phyloP scores from a whole-genome alignment of 2,113 vertebrate genomes.

The Bambusicola thoracicus region DNA sequence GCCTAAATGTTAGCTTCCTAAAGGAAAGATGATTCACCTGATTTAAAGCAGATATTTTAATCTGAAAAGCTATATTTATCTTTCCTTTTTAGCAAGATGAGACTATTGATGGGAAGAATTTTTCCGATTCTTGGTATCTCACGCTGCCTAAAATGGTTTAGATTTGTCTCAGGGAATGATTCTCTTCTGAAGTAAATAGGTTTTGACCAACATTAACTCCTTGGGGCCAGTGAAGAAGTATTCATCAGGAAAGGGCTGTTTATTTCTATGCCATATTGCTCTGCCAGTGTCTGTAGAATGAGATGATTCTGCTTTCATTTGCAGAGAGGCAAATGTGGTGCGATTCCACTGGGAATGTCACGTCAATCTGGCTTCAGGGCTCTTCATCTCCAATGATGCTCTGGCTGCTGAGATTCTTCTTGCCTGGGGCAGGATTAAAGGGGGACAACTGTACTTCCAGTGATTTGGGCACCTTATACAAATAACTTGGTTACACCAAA shows the following conservation, averaged over 20 bases:
- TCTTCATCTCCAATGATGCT: not conserved
- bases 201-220: constrained; percentile 16
- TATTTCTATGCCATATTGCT: not conserved
- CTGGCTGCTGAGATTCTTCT: not conserved
- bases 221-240: not conserved
- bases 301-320: not conserved
- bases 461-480: not conserved
- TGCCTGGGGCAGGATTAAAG: not conserved
- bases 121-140: not conserved
- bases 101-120: constrained; percentile 19
- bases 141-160: not conserved
- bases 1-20: constrained; percentile 5
- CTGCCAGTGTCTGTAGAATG: not conserved
- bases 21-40: constrained; percentile 41
- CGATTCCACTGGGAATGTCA: not conserved
- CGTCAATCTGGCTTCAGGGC: not conserved
- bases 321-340: not conserved
- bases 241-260: not conserved
- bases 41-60: constrained; percentile 48
- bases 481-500: not conserved
- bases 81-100: constrained; percentile 18
- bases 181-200: not conserved
- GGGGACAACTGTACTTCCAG: not conserved
- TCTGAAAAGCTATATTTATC: constrained; percentile 31
- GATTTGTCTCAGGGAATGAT: not conserved